These are phyloP conservation scores for Danaus chrysippus DNA, from an alignment of 2,888 invertebrate species.

Conservation along the genomic window DNA sequence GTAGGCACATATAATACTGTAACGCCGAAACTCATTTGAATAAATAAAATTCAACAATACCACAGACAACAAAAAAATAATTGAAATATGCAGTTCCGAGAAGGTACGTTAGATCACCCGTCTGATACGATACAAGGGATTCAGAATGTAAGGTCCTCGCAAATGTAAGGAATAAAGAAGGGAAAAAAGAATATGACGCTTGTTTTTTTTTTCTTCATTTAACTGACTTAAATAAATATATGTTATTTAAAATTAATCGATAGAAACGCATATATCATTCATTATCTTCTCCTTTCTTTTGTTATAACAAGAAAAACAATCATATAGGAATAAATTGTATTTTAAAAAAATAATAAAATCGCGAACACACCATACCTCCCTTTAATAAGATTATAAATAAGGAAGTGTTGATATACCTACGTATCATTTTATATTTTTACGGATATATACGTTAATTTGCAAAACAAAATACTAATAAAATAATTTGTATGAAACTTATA, in stretches of 20 bases:
- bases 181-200: conserved; percentile 1
- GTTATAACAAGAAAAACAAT: too few species aligned
- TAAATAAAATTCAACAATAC: conserved; percentile 30
- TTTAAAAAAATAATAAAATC: too few species aligned
- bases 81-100: conserved; percentile 36
- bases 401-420: too few species aligned
- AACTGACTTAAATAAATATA: conserved; percentile 7
- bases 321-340: too few species aligned
- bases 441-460: too few species aligned
- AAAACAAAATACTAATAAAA: too few species aligned
- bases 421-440: too few species aligned
- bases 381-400: too few species aligned
- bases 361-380: too few species aligned
- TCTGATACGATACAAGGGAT: conserved; percentile 37
- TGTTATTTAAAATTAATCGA: neutral
- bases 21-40: conserved; percentile 8
- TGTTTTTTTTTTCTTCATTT: conserved; percentile 19
- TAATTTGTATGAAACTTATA: too few species aligned
- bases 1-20: conserved; percentile 11
- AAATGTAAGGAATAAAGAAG: conserved; percentile 20
- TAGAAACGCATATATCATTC: too few species aligned
- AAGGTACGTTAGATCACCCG: conserved; percentile 40
- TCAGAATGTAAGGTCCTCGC: conserved; percentile 22
- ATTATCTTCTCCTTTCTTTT: too few species aligned
- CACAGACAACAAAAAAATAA: conserved; percentile 31